phyloP scores from a whole-genome alignment of 2,797 vertebrate species.

The Lepidocolaptes lacrymiger region DNA sequence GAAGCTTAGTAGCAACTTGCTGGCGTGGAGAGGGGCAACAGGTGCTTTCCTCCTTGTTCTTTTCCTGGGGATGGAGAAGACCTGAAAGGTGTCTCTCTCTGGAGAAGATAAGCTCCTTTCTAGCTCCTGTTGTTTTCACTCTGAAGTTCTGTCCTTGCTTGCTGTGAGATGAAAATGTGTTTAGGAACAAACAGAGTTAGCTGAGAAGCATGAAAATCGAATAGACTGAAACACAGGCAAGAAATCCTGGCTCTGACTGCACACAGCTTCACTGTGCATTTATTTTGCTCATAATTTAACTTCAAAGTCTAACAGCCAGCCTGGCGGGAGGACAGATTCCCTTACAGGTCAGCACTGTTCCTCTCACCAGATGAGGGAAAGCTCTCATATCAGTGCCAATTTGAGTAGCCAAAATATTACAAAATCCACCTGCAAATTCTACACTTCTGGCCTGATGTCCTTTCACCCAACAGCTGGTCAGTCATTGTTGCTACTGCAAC shows the following conservation, averaged over 20 bases:
- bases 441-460: not conserved
- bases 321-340: not conserved
- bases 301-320: not conserved
- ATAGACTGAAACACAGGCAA: not conserved
- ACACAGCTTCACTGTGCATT: not conserved
- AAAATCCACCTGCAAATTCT: not conserved
- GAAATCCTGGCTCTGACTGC: not conserved
- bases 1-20: not conserved
- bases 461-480: accelerated
- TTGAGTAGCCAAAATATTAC: not conserved
- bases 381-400: accelerated
- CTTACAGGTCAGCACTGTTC: not conserved
- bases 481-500: not conserved
- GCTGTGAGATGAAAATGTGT: not conserved
- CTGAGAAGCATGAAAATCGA: not conserved
- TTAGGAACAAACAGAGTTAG: not conserved
- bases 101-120: not conserved
- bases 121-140: not conserved
- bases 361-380: not conserved
- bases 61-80: not conserved
- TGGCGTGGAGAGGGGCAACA: not conserved
- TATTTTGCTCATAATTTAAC: slow-evolving; percentile 7
- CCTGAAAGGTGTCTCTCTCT: not conserved
- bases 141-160: not conserved
- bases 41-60: not conserved